These are phyloP conservation scores for Hydra vulgaris DNA, from an alignment of 30 jellyfish, hydroid and myxozoan genomes.

Conservation along the genomic window DNA sequence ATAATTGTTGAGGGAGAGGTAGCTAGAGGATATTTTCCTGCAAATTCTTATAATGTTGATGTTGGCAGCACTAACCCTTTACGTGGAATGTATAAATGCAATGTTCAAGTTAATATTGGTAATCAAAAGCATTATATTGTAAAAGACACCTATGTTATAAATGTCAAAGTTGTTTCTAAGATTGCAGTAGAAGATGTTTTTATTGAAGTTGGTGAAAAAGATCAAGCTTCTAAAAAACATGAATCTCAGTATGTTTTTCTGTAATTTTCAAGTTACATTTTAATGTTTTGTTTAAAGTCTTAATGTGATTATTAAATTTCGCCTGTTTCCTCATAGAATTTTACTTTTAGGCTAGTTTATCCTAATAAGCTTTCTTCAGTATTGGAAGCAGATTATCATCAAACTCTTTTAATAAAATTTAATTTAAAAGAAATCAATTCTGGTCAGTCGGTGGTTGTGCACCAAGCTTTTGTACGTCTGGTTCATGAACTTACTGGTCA, in stretches of 20 bases:
- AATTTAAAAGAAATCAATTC: slow-evolving; percentile 34
- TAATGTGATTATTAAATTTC: not conserved
- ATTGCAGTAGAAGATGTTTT: slow-evolving; percentile 73
- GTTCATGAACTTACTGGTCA: slow-evolving; percentile 63
- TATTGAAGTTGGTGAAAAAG: slow-evolving; percentile 74
- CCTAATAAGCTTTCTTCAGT: slow-evolving; percentile 41
- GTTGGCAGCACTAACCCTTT: slow-evolving; percentile 45
- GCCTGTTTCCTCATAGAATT: no score
- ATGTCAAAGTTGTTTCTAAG: slow-evolving; percentile 69
- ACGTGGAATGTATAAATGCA: slow-evolving; percentile 65
- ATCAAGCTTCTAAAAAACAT: slow-evolving; percentile 52
- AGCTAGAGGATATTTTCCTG: slow-evolving; percentile 92
- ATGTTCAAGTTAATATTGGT: slow-evolving; percentile 33
- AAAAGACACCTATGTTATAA: slow-evolving; percentile 38
- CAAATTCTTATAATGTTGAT: slow-evolving; percentile 55
- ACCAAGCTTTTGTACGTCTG: slow-evolving; percentile 76
- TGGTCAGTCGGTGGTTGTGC: slow-evolving; percentile 58
- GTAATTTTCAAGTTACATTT: not conserved
- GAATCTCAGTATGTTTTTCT: not conserved
- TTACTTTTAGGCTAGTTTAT: slow-evolving; percentile 37
- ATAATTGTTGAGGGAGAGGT: slow-evolving; percentile 62
- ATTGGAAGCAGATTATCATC: slow-evolving; percentile 89
- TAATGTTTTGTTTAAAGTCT: no score
- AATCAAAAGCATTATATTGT: slow-evolving; percentile 35
- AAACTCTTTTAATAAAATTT: slow-evolving; percentile 70